Base-by-base conservation (phyloP, 2,797 vertebrate species). In the Anabas testudineus region DNA sequence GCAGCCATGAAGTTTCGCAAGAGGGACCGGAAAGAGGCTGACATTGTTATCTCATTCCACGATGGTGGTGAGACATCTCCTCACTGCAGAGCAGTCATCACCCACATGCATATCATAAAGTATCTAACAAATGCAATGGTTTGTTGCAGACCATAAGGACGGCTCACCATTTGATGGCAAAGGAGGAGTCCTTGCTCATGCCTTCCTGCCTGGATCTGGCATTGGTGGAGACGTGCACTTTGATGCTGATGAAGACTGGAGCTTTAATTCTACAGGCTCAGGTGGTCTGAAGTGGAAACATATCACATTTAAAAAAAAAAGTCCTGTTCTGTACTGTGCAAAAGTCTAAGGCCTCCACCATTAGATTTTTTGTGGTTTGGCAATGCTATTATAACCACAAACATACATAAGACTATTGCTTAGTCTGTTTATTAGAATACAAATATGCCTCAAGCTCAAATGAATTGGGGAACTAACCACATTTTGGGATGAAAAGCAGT, bases 201-300 rank as follows among this genome's bases (percentile, higher is more conserved):
- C 92, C 15, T 92, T 91, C 21, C 46, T 80, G 52, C 91, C 91
- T 2, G 90, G 91, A 1, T 10, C 13, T 9, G 91, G 79, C 12
- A 63, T 91, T 1, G 91, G 91, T 28, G 92, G 91, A 32, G 91
- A 93, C 2, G 87, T 93, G 28, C 91, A 93, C 78, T 92, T 93
- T 78, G 92, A 93, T 62, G 80, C 74, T 28, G 90, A 88, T 18
- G 91, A 93, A 69, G 78, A 85, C 37, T 93, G 93, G 89, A 90
- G 73, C 34, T 67, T 79, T 4, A 91, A 89, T 55, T 66, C 55
- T 13, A 88, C 85, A 13, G 91, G 91, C 91, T 74, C 34, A 36
- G 34, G 34, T 36, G 34, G 34, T 36, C 21, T 5, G 7, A 2
- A 48, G 1, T 3, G 39, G 3, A 10, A 54, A 26, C n/a, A 63